phyloP scores from a whole-genome alignment of 1,140 invertebrate species.

The Ostrea edulis region DNA sequence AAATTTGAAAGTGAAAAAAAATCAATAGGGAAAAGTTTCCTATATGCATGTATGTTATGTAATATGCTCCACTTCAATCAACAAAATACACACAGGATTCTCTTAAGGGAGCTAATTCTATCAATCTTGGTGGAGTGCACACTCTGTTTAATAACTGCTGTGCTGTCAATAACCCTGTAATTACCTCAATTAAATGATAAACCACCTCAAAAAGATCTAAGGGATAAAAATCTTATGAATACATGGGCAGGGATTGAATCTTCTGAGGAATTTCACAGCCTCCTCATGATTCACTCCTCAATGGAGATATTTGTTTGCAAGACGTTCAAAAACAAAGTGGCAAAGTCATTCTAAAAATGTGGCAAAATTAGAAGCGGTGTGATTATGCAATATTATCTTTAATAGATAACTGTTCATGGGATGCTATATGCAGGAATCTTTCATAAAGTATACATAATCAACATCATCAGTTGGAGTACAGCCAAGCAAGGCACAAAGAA shows the following conservation, averaged over 20 bases:
- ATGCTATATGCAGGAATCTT: conserved; percentile 12
- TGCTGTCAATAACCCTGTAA: neutral
- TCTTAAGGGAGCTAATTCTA: conserved; percentile 20
- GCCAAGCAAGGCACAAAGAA: conserved; percentile 11
- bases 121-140: neutral
- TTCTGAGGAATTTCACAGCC: conserved; percentile 25
- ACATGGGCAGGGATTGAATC: neutral
- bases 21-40: neutral
- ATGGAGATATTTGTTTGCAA: neutral
- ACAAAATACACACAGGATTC: neutral
- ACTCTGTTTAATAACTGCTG: conserved; percentile 14
- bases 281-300: neutral
- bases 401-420: neutral
- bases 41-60: neutral
- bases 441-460: conserved; percentile 33
- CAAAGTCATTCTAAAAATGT: conserved; percentile 14
- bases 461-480: conserved; percentile 16
- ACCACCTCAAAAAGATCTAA: conserved; percentile 12
- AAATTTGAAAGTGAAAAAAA: neutral
- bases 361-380: conserved; percentile 21
- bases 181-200: conserved; percentile 36
- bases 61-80: neutral
- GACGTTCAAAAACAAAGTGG: conserved; percentile 12
- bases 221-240: conserved; percentile 25
- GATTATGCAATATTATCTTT: conserved; percentile 24